Conservation (phyloP, 1,140 invertebrate species). For the Philopotamus ludificatus region DNA sequence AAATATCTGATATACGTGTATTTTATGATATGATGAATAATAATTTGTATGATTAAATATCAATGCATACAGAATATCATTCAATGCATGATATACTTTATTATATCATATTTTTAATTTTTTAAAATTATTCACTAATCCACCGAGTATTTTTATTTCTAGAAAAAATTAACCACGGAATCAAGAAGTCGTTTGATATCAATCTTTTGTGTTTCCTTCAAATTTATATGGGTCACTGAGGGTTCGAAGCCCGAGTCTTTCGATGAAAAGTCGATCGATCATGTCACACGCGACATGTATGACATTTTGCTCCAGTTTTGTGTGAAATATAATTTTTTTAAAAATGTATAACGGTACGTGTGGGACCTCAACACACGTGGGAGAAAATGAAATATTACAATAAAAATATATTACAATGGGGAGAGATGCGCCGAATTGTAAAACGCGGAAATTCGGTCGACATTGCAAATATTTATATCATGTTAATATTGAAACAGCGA, state of each 20-base stretch:
- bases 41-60: no score
- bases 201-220: conserved; percentile 11
- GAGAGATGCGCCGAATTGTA: no score
- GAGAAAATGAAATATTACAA: no score
- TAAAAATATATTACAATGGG: no score
- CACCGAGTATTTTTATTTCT: neutral
- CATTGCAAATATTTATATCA: no score
- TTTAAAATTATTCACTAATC: neutral
- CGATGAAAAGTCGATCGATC: conserved; percentile 17
- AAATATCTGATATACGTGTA: neutral
- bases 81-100: no score
- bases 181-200: neutral
- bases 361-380: neutral
- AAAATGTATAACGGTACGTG: neutral
- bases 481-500: no score
- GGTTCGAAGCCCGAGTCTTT: conserved; percentile 1
- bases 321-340: neutral
- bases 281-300: neutral
- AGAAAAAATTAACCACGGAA: neutral
- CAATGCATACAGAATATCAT: no score
- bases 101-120: no score
- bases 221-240: conserved; percentile 19
- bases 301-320: conserved; percentile 12
- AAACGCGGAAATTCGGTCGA: no score
- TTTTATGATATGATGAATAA: neutral